Percentiles rank a stretch among this genome's conserved stretches.
Evolutionary conservation across 2,797 vertebrate genomes (phyloP).

Genomic region (Lepidocolaptes lacrymiger): DNA sequence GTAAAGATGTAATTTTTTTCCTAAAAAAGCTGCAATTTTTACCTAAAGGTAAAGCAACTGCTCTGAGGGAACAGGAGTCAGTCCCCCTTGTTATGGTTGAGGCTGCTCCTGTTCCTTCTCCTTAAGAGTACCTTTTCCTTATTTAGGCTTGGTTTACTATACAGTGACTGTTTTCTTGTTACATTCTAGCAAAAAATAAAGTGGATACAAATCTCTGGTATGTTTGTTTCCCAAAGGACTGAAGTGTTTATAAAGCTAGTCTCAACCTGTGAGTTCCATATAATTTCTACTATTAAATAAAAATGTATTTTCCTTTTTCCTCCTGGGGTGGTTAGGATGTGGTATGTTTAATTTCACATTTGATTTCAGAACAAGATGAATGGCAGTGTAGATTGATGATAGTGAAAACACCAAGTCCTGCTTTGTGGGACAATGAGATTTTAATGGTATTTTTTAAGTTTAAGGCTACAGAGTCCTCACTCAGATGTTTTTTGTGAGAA

Average conservation of each 20-base stretch:
- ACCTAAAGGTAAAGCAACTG: background rate
- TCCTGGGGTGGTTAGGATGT: background rate
- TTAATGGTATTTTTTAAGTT: background rate
- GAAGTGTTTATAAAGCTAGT: background rate
- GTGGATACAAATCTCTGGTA: background rate
- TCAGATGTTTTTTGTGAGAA: background rate
- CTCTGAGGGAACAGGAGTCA: background rate
- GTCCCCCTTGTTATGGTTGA: background rate
- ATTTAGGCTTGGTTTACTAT: background rate
- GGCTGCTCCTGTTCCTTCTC: constrained; percentile 16
- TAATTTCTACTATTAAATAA: background rate
- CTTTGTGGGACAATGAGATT: background rate
- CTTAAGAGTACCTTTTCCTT: background rate
- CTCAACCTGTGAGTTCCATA: background rate
- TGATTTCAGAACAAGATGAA: background rate
- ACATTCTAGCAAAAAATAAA: background rate
- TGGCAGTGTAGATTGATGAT: background rate
- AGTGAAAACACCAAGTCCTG: background rate
- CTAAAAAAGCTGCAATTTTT: background rate
- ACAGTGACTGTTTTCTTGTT: background rate
- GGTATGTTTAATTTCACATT: background rate
- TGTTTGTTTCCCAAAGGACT: background rate
- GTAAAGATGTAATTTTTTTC: background rate
- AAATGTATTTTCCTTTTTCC: background rate
- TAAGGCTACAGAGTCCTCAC: background rate